These are phyloP conservation scores for Panagrolaimus sp. DNA, from an alignment of 1,140 invertebrate species.

Conservation along the genomic window DNA sequence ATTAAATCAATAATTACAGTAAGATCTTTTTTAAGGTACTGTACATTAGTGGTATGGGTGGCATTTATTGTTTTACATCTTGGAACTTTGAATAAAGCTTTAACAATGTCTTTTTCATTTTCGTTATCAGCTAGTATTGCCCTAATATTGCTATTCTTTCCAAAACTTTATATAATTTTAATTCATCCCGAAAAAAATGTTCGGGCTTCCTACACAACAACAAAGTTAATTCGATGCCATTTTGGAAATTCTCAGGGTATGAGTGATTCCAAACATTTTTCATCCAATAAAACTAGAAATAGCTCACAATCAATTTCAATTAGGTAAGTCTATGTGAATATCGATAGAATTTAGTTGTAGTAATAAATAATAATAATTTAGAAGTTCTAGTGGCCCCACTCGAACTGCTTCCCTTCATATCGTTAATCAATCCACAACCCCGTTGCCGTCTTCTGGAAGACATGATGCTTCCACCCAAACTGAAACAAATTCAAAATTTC, in stretches of 20 bases:
- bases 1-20: neutral
- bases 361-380: neutral
- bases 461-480: conserved; percentile 5
- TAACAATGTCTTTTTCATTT: conserved; percentile 66
- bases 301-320: conserved; percentile 63
- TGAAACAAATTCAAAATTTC: conserved; percentile 34
- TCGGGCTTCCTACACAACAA: conserved; percentile 72
- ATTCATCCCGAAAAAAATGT: conserved; percentile 74
- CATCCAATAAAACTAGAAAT: conserved; percentile 50
- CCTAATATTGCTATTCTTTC: conserved; percentile 72
- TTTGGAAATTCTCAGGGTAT: conserved; percentile 64
- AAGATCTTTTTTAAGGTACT: conserved; percentile 74
- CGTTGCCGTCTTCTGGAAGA: conserved; percentile 4
- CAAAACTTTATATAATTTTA: conserved; percentile 75
- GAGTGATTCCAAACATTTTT: conserved; percentile 53
- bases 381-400: conserved; percentile 32
- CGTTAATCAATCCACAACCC: conserved; percentile 27
- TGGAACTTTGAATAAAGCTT: conserved; percentile 69
- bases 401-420: conserved; percentile 49
- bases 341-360: neutral
- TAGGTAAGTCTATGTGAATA: conserved; percentile 67
- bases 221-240: conserved; percentile 73
- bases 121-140: conserved; percentile 69
- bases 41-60: conserved; percentile 79
- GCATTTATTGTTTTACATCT: conserved; percentile 81